Percentiles rank a stretch among this genome's conserved stretches.
These are phyloP conservation scores for Torymus auratus DNA, from an alignment of 2,888 invertebrate genomes.

Conservation along the genomic window DNA sequence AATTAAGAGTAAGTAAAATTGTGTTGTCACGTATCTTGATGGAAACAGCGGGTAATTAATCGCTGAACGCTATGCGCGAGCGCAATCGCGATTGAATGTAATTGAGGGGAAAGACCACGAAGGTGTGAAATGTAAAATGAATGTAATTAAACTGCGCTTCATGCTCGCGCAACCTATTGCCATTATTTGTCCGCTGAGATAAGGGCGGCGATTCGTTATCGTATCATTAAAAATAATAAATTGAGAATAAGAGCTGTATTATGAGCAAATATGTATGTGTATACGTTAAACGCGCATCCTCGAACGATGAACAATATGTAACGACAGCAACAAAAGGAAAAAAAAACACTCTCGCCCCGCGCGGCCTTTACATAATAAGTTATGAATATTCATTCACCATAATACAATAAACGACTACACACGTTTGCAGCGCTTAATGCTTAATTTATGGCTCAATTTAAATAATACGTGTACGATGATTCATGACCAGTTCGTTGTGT, in stretches of 20 bases:
- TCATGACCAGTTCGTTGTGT: too few species aligned
- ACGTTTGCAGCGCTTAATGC: background rate
- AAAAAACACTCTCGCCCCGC: background rate
- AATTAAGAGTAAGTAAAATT: background rate
- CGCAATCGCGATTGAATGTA: constrained; percentile 50
- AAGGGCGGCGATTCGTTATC: constrained; percentile 21
- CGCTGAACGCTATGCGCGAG: constrained; percentile 5
- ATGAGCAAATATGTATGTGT: background rate
- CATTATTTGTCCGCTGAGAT: constrained; percentile 19
- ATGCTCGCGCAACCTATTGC: constrained; percentile 9
- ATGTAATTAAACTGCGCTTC: constrained; percentile 19
- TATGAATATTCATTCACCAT: constrained; percentile 32
- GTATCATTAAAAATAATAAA: constrained; percentile 46
- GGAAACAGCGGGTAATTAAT: constrained; percentile 32
- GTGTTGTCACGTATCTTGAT: constrained; percentile 29
- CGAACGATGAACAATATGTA: background rate
- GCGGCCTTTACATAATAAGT: constrained; percentile 25
- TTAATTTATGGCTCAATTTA: constrained; percentile 21
- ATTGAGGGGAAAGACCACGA: constrained; percentile 44
- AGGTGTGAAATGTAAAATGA: constrained; percentile 50
- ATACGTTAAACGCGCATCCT: too few species aligned
- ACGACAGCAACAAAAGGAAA: background rate
- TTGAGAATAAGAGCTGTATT: constrained; percentile 9
- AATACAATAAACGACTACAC: background rate
- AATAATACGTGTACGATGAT: constrained; percentile 1